These are phyloP conservation scores for Neoaliturus tenellus DNA, from an alignment of 2,888 invertebrate genomes.

Conservation along the genomic window DNA sequence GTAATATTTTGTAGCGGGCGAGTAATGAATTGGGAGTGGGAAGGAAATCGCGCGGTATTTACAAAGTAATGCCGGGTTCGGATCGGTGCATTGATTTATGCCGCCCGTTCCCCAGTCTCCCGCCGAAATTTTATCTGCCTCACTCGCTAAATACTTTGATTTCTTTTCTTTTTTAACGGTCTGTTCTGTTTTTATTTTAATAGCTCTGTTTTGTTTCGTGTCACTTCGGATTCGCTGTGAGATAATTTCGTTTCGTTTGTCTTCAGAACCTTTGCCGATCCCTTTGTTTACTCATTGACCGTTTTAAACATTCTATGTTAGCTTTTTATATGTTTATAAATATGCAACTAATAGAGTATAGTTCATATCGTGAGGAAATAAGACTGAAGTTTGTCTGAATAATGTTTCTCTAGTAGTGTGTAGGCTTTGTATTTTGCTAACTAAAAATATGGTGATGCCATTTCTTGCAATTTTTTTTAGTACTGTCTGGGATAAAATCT, in stretches of 20 bases:
- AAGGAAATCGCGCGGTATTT: constrained; percentile 35
- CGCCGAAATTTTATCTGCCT: constrained; percentile 33
- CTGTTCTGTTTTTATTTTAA: background rate
- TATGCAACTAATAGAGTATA: too few relatives aligned
- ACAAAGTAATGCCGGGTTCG: constrained; percentile 30
- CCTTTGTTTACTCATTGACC: background rate
- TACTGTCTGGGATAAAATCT: too few relatives aligned
- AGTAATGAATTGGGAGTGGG: constrained; percentile 51
- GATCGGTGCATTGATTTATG: constrained; percentile 10
- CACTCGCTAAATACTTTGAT: constrained; percentile 31
- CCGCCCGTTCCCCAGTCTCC: background rate
- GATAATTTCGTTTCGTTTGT: background rate
- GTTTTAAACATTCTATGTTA: too few relatives aligned
- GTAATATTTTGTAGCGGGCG: constrained; percentile 44
- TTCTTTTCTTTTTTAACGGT: constrained; percentile 21
- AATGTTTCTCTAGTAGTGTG: too few relatives aligned
- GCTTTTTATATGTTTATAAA: too few relatives aligned
- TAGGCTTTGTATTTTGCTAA: too few relatives aligned
- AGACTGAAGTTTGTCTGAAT: too few relatives aligned
- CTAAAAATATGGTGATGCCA: too few relatives aligned
- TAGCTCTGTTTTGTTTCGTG: constrained; percentile 19
- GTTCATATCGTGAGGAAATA: too few relatives aligned
- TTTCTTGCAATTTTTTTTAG: too few relatives aligned
- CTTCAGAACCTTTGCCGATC: background rate
- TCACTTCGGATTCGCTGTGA: background rate